Base-by-base conservation (phyloP, 2,797 vertebrate genomes). In the Anabacerthia variegaticeps region DNA sequence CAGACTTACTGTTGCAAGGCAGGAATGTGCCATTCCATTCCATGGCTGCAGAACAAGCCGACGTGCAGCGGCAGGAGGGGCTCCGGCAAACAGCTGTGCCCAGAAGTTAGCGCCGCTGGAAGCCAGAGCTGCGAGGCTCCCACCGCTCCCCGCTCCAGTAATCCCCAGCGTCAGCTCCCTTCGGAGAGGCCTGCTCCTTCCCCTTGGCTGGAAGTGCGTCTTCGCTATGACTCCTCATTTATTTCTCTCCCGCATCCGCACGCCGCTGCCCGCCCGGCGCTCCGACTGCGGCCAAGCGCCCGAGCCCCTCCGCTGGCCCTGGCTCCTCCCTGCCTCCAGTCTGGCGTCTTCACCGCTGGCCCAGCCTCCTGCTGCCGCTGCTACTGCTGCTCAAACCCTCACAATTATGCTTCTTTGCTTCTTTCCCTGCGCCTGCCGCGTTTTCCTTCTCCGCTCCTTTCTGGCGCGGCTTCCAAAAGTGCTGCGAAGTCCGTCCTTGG, bases 1-100 rank as follows among this genome's bases (percentile, higher is more conserved):
- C 44, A 21, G 56, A 95, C 97, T 97, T 88, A 97, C 97, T 96
- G 74, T 91, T 93, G 66, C 89, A 95, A 81, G 92, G 68, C 63
- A 95, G 89, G 87, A 96, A 93, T 7, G 80, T 92, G 80, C 96
- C 96, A 7, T 96, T 97, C 46, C 82, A 32, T 10, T 96, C 97
- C 97, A 97, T 97, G 11, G 80, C 91, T 4, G 88, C 72, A 13
- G 54, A 85, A 20, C 16, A 10, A 34, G 59, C 65, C 28, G 59
- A 5, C 0, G 30, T 8, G 58, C 61, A 51, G 90, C 73, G 20
- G 61, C 79, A 44, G 76, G 19, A 81, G 58, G 66, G 26, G 66
- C 73, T 77, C 61, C 22, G 8, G 41, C 28, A 21, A 52, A 34
- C 95, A 88, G 96, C 88, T 78, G 91, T 30, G 85, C 89, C 84